A percentile compares a stretch with the other conserved stretches of the same genome.
phyloP scores from a whole-genome alignment of 2,113 vertebrate species.

The Heloderma charlesbogerti region DNA sequence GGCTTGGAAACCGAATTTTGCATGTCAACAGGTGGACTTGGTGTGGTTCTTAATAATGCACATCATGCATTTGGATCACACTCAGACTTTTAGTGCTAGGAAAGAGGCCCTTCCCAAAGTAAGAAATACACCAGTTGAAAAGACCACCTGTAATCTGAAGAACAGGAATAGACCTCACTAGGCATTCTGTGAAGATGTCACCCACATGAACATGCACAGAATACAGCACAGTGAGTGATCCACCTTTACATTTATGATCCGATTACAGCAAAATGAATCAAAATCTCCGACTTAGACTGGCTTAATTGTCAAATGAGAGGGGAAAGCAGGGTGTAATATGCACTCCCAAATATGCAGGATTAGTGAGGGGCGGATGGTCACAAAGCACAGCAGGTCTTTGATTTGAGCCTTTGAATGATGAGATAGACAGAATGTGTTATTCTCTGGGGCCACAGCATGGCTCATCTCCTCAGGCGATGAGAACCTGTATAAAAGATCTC shows the following conservation, averaged over 20 bases:
- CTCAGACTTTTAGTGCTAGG: no score
- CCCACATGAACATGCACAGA: neutral
- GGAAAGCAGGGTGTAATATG: neutral
- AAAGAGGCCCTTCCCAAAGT: no score
- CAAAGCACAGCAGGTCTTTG: neutral
- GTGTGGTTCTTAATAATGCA: no score
- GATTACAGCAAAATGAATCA: neutral
- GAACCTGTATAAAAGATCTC: neutral
- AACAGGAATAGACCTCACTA: neutral
- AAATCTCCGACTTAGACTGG: neutral
- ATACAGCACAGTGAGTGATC: neutral
- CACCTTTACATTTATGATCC: neutral
- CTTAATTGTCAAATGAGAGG: neutral
- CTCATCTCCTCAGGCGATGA: neutral
- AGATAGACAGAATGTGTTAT: neutral
- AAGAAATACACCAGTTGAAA: no score
- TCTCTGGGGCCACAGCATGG: neutral
- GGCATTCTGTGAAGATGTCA: neutral
- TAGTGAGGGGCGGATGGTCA: neutral
- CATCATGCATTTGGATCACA: no score
- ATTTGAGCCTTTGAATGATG: neutral
- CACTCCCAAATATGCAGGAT: neutral
- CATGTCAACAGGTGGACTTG: no score
- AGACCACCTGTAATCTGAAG: no score
- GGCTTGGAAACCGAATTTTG: no score